Conservation (phyloP, 2,113 vertebrate genomes). For the Silurus meridionalis region DNA sequence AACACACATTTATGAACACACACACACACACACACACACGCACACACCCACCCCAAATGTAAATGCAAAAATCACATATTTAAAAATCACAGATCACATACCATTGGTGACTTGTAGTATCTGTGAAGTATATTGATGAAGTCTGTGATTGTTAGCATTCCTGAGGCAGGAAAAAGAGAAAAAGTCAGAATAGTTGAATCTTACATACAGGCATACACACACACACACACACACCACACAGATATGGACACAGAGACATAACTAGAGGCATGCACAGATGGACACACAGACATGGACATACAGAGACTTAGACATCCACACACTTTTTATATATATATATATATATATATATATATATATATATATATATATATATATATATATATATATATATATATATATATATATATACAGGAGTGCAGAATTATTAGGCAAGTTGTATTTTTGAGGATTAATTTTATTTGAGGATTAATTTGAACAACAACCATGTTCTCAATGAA, state of each 20-base stretch:
- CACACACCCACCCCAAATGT: background rate
- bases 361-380: too few species aligned
- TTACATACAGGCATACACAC: background rate
- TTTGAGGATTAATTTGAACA: too few species aligned
- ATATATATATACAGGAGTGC: too few species aligned
- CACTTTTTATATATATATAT: background rate
- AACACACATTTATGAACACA: background rate
- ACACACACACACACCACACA: background rate
- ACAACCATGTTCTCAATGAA: too few species aligned
- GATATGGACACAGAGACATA: background rate
- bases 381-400: too few species aligned
- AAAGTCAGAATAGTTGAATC: background rate
- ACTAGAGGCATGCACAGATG: background rate
- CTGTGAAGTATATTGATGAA: conserved; percentile 99
- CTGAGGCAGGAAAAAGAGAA: conserved; percentile 61
- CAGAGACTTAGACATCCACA: background rate
- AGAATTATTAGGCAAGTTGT: too few species aligned
- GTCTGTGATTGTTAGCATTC: conserved; percentile 99
- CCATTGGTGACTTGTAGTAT: conserved; percentile 99
- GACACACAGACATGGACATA: background rate
- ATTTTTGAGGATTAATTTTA: too few species aligned
- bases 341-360: too few species aligned
- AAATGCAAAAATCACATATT: background rate
- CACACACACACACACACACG: background rate
- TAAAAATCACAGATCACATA: conserved; percentile 61